Percentiles rank a stretch among this genome's conserved stretches.
phyloP scores from a whole-genome alignment of 2,113 vertebrate genomes.

The Triplophysa siluroides region DNA sequence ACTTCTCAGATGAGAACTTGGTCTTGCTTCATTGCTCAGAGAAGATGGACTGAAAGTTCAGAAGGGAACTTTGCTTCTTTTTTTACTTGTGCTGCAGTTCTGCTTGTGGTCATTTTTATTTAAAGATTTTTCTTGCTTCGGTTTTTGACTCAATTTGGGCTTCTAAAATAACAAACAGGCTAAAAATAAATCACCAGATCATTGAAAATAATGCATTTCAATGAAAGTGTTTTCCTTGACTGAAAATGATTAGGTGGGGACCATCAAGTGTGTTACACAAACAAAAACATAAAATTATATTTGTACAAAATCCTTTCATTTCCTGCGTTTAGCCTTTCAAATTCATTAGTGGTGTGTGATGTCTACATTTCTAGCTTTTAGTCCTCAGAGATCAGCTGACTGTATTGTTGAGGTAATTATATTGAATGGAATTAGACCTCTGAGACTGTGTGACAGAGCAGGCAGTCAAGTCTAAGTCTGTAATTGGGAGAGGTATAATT shows the following conservation, averaged over 20 bases:
- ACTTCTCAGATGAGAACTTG: neutral
- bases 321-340: constrained; percentile 72
- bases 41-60: constrained; percentile 3
- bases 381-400: constrained; percentile 35
- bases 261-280: constrained; percentile 66
- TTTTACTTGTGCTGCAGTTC: neutral
- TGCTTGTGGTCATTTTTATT: constrained; percentile 19
- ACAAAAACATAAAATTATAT: neutral
- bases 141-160: constrained; percentile 30
- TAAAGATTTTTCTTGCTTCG: neutral
- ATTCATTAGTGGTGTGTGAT: constrained; percentile 75
- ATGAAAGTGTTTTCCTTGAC: neutral
- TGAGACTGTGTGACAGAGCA: constrained; percentile 43
- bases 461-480: constrained; percentile 27
- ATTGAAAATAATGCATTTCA: neutral
- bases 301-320: constrained; percentile 38
- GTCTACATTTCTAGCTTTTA: constrained; percentile 71
- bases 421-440: constrained; percentile 53
- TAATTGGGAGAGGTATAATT: constrained; percentile 41
- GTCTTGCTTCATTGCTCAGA: neutral
- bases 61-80: neutral
- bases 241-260: constrained; percentile 64
- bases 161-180: neutral
- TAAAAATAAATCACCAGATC: neutral
- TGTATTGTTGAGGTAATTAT: constrained; percentile 58